Conservation (phyloP, 1,140 invertebrate genomes). For the Pseudobourletiella spinata region DNA sequence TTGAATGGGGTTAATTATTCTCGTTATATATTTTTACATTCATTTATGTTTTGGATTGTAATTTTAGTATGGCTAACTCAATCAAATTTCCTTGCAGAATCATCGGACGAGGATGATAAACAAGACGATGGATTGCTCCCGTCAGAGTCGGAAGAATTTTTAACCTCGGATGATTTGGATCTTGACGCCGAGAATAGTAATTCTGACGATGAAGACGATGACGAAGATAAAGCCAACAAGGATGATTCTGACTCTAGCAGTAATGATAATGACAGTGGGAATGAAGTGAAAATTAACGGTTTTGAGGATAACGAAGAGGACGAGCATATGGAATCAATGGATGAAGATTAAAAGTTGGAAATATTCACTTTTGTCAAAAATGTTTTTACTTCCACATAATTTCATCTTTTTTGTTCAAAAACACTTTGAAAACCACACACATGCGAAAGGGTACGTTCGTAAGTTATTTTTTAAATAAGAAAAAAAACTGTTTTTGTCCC, state of each 20-base stretch:
- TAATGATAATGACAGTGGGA: conserved; percentile 8
- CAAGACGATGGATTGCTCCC: conserved; percentile 33
- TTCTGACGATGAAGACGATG: conserved; percentile 21
- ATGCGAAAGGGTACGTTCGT: background rate
- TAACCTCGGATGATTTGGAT: conserved; percentile 31
- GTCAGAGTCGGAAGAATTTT: conserved; percentile 36
- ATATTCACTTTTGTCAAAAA: background rate
- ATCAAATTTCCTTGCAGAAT: conserved; percentile 34
- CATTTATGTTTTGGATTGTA: background rate
- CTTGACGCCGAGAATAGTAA: conserved; percentile 32
- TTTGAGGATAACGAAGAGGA: conserved; percentile 5
- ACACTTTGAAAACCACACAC: background rate
- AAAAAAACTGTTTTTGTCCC: background rate
- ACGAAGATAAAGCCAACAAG: conserved; percentile 5
- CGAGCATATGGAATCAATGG: conserved; percentile 27
- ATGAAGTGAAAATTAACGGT: conserved; percentile 13
- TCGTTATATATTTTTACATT: background rate
- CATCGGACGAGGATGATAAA: conserved; percentile 33
- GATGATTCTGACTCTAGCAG: conserved; percentile 4
- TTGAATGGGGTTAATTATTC: background rate
- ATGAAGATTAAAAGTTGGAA: conserved; percentile 20
- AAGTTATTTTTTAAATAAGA: background rate
- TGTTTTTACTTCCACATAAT: conserved; percentile 1
- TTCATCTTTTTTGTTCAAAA: background rate
- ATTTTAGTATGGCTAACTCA: conserved; percentile 43